Evolutionary conservation across 1,140 invertebrate genomes (phyloP).

Genomic region (Potamilus streckersoni): DNA sequence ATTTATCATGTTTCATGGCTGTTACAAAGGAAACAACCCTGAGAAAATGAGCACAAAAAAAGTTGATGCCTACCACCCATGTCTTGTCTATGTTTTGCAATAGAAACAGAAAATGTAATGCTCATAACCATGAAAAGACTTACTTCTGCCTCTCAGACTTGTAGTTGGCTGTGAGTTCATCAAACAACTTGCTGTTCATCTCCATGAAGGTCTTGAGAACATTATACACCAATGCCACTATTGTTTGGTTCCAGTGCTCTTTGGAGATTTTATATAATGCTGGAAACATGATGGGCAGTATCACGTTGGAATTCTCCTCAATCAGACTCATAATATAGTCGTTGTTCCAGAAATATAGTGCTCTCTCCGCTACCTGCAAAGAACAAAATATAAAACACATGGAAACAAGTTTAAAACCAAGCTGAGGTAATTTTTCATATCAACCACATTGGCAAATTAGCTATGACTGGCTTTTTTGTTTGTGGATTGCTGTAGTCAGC

Average conservation of each 20-base stretch:
- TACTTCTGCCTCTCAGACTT: conserved; percentile 78
- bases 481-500: too few species aligned
- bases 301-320: conserved; percentile 67
- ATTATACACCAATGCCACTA: conserved; percentile 72
- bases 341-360: conserved; percentile 74
- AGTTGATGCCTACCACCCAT: not conserved
- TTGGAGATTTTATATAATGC: conserved; percentile 71
- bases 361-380: conserved; percentile 70
- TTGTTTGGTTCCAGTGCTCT: conserved; percentile 73
- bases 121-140: conserved; percentile 19
- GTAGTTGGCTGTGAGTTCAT: conserved; percentile 91
- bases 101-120: too few species aligned
- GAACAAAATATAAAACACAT: not conserved
- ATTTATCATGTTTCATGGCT: not conserved
- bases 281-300: conserved; percentile 87
- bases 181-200: conserved; percentile 72
- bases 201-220: conserved; percentile 73
- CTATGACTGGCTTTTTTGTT: too few species aligned
- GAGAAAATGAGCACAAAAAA: not conserved
- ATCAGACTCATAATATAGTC: conserved; percentile 72
- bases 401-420: too few species aligned
- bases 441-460: too few species aligned
- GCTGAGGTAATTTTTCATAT: too few species aligned
- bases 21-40: not conserved
- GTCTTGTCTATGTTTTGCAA: not conserved